Evolutionary conservation across 23 tunicate genomes (phyloP).

Genomic region (Ascidia mentula): DNA sequence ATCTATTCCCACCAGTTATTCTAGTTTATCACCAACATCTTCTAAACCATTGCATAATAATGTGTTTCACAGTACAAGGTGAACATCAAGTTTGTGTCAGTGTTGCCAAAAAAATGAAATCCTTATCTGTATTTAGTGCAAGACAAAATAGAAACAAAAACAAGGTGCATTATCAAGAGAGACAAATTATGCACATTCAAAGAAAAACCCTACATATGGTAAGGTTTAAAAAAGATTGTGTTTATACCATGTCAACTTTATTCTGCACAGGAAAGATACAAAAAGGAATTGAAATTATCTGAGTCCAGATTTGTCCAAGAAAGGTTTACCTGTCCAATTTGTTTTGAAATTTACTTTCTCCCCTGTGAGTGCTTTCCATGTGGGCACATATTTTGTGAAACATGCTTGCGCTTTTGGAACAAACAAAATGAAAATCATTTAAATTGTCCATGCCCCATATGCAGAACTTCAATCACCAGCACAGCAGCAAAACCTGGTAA

Average conservation of each 20-base stretch:
- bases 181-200: background rate
- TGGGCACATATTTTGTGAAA: slow-evolving; percentile 24
- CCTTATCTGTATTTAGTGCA: background rate
- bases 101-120: background rate
- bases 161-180: background rate
- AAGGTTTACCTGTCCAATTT: slow-evolving; percentile 18
- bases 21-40: background rate
- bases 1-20: background rate
- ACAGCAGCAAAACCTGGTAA: background rate
- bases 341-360: slow-evolving; percentile 12
- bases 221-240: background rate
- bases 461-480: background rate
- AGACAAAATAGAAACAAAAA: background rate
- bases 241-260: background rate
- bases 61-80: background rate
- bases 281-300: background rate
- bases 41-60: background rate
- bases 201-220: background rate
- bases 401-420: slow-evolving; percentile 16
- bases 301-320: background rate
- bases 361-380: slow-evolving; percentile 37
- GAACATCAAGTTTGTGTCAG: background rate
- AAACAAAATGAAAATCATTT: background rate
- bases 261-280: background rate
- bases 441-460: background rate